Percentiles rank a stretch among this genome's conserved stretches.
Conservation (phyloP, 1,140 invertebrate genomes). For the Drepana arcuata region DNA sequence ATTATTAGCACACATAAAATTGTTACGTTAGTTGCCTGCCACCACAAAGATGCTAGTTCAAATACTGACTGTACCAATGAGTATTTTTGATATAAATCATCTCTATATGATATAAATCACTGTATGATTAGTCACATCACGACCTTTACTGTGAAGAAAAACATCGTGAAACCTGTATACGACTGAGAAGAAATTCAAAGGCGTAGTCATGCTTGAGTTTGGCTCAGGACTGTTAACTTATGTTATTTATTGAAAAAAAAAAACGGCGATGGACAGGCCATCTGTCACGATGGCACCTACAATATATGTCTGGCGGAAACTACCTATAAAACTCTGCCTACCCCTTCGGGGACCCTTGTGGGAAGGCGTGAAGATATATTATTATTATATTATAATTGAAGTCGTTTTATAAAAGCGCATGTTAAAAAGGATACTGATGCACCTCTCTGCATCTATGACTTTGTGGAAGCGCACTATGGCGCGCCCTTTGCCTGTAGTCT, state of each 20-base stretch:
- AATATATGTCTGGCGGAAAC: background rate
- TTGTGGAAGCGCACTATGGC: constrained; percentile 10
- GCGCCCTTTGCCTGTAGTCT: constrained; percentile 7
- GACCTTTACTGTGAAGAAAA: no score
- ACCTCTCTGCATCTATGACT: constrained; percentile 5
- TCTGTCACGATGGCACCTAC: background rate
- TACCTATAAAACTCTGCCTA: background rate
- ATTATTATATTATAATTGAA: background rate
- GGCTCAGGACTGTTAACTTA: no score
- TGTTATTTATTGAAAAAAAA: no score
- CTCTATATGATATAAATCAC: no score
- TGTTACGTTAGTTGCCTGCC: no score
- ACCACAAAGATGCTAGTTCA: no score
- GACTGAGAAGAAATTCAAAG: no score
- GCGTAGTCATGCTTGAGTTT: no score
- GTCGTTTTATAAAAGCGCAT: background rate
- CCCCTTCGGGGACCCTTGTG: background rate
- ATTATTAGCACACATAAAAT: background rate
- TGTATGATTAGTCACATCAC: no score
- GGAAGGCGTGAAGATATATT: background rate
- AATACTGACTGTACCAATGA: no score
- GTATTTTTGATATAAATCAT: no score
- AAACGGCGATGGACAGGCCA: background rate
- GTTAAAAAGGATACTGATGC: constrained; percentile 16
- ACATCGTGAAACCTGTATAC: no score